Conservation (phyloP, 2,888 invertebrate species). For the Phengaris arion region DNA sequence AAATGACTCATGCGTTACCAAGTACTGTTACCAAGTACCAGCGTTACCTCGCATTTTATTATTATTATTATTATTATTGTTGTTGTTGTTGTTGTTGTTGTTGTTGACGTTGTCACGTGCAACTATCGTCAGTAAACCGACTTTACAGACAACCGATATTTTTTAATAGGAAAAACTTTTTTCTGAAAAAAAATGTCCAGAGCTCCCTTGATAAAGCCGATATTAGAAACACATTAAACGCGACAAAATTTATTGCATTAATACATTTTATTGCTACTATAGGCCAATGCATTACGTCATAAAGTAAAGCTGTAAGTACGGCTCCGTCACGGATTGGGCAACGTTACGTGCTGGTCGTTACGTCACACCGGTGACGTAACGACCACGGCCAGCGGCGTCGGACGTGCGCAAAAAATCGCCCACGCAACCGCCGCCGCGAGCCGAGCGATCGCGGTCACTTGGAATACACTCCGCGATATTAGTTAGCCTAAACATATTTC, state of each 20-base stretch:
- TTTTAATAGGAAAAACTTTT: too few relatives aligned
- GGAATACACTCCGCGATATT: background rate
- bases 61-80: too few relatives aligned
- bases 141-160: too few relatives aligned
- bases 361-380: constrained; percentile 16
- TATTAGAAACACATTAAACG: background rate
- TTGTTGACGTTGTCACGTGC: too few relatives aligned
- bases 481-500: constrained; percentile 10
- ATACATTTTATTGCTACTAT: background rate
- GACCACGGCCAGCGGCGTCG: background rate
- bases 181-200: too few relatives aligned
- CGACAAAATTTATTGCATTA: background rate
- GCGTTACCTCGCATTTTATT: too few relatives aligned
- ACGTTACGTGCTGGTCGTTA: too few relatives aligned
- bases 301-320: background rate
- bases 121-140: too few relatives aligned
- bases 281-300: background rate
- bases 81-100: too few relatives aligned
- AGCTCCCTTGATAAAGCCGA: constrained; percentile 9
- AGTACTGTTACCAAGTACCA: too few relatives aligned
- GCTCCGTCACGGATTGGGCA: constrained; percentile 17
- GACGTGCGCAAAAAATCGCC: constrained; percentile 26
- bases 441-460: constrained; percentile 1
- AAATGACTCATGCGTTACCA: too few relatives aligned
- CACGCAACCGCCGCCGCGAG: background rate